Base-by-base conservation (phyloP, 2,113 vertebrate species). In the Erythrolamprus reginae region DNA sequence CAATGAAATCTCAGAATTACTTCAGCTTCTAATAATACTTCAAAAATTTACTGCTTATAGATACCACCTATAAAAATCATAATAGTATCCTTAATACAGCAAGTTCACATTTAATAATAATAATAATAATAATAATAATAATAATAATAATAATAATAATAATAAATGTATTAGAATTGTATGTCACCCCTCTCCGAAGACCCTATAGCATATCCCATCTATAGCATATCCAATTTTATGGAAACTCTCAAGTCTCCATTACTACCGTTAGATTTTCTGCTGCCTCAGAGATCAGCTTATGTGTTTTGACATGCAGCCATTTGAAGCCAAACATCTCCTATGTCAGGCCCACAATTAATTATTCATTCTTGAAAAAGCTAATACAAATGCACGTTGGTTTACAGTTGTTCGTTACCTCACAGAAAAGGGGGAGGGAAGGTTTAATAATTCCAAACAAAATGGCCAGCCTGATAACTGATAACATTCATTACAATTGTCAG, bases 391-490 rank as follows among this genome's bases (percentile, higher is more conserved):
- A 26, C 19, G 90, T 93, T 89, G 83, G 82, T 88, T 93, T 91
- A 88, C 83, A 90, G 92, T 93, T 94, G 95, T 92, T 95, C 95
- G 89, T 91, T 96, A 95, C 96, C 95, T 96, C 93, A 95, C 92
- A 93, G 92, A 93, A 95, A 94, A 47, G 65, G 47, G 33, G 85
- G 70, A 50, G 21, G 28, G 70, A 52, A 52, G 7, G 92, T 93
- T 96, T 87, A 96, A 96, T 95, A 96, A 96, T 95, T 95, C 95
- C 95, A 89, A 92, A 94, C 91, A 90, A 88, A 92, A 94, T 7
- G 82, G 95, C 92, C 0, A 13, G 90, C 92, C 90, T 92, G 93
- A 93, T 94, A 28, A 89, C 55, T 82, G 95, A 87, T 84, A 23
- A 90, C 94, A 95, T 96, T 93, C 93, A 93, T 92, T 92, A 55